phyloP scores from a whole-genome alignment of 1,140 invertebrate genomes.

The Neodiprion fabricii region DNA sequence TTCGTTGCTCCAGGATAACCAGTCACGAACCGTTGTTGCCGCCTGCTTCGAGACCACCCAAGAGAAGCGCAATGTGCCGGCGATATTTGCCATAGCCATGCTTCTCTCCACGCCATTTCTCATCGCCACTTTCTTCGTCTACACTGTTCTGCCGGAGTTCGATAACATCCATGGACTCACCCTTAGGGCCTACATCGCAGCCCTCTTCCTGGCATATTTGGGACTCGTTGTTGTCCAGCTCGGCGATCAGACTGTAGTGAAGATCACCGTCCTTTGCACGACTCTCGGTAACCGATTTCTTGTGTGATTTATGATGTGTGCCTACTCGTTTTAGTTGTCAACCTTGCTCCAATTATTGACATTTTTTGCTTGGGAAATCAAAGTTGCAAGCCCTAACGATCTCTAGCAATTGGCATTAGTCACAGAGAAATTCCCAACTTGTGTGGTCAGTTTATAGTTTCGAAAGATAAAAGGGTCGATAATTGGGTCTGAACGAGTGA shows the following conservation, averaged over 20 bases:
- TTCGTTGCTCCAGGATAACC: conserved; percentile 23
- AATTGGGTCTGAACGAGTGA: too few species aligned
- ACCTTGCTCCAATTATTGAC: too few species aligned
- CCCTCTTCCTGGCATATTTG: conserved; percentile 66
- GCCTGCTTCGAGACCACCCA: conserved; percentile 28
- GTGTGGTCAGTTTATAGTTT: too few species aligned
- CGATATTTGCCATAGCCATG: conserved; percentile 48
- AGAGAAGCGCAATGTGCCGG: not conserved
- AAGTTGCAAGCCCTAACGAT: too few species aligned
- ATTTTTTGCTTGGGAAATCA: too few species aligned
- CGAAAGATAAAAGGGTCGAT: too few species aligned
- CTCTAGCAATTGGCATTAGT: too few species aligned
- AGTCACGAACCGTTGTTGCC: conserved; percentile 18
- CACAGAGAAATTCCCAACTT: too few species aligned
- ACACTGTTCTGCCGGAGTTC: conserved; percentile 70
- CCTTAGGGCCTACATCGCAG: conserved; percentile 70
- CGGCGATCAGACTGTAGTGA: not conserved
- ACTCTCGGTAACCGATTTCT: conserved; percentile 22
- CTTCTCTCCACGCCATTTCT: conserved; percentile 73
- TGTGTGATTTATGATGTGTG: not conserved
- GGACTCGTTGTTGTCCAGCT: conserved; percentile 65
- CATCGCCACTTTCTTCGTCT: conserved; percentile 71
- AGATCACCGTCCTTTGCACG: conserved; percentile 10
- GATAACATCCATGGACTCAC: conserved; percentile 73
- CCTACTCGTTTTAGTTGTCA: too few species aligned